A percentile compares a stretch with the other conserved stretches of the same genome.
Evolutionary conservation across 2,797 vertebrate genomes (phyloP).

Genomic region (Dendrocincla tyrannina): DNA sequence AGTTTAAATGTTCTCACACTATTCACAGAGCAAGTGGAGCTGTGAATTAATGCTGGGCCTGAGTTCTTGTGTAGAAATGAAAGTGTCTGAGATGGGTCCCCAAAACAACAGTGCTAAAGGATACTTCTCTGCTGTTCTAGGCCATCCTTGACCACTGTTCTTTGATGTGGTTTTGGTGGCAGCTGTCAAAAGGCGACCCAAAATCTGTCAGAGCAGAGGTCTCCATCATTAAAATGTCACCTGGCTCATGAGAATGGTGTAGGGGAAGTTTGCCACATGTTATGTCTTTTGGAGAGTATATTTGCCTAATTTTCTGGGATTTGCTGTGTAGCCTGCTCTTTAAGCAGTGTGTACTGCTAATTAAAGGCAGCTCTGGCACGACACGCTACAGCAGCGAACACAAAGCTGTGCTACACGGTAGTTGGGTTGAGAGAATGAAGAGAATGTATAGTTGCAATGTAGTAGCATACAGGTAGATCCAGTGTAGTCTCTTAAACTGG

Average conservation of each 20-base stretch:
- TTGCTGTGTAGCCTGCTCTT: neutral
- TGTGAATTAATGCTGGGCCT: neutral
- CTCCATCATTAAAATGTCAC: neutral
- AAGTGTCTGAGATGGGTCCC: neutral
- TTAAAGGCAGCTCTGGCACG: neutral
- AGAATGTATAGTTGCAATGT: neutral
- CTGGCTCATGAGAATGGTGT: accelerated
- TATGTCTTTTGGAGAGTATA: neutral
- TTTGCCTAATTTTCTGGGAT: neutral
- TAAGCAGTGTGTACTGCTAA: neutral
- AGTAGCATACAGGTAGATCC: neutral
- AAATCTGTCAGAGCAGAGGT: neutral
- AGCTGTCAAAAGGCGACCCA: neutral
- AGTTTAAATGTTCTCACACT: neutral
- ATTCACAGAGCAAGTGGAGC: neutral
- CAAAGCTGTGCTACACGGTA: neutral
- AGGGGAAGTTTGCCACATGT: neutral
- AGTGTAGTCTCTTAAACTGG: neutral
- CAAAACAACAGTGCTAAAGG: accelerated
- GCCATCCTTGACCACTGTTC: neutral
- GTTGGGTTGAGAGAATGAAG: neutral
- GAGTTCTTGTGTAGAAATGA: neutral
- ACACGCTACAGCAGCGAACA: neutral
- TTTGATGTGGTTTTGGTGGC: neutral
- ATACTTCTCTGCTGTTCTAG: neutral